phyloP scores from a whole-genome alignment of 2,888 invertebrate species.

The Dyspetes luteomarginatus region DNA sequence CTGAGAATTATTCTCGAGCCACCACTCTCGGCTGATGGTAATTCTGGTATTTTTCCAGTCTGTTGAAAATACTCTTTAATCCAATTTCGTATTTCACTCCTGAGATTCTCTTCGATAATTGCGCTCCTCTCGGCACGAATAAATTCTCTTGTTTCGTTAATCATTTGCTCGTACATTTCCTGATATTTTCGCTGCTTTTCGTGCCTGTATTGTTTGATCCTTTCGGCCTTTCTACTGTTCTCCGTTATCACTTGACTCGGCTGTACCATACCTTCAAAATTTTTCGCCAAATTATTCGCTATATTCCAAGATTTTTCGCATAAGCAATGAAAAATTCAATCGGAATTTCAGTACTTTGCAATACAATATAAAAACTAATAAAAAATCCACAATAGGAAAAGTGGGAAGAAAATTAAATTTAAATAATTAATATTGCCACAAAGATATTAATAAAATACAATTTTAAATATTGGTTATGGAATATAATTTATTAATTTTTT shows the following conservation, averaged over 20 bases:
- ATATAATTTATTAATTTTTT: no score
- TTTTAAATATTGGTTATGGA: no score
- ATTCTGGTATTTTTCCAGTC: slow-evolving; percentile 94
- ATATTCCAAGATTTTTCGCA: no score
- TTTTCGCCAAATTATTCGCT: no score
- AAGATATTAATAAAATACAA: no score
- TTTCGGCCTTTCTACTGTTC: slow-evolving; percentile 77
- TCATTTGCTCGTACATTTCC: slow-evolving; percentile 88
- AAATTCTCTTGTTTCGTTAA: slow-evolving; percentile 86
- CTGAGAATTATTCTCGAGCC: slow-evolving; percentile 94
- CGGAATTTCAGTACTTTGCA: neutral
- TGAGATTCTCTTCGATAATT: slow-evolving; percentile 93
- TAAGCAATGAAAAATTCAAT: neutral
- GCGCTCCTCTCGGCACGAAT: slow-evolving; percentile 89
- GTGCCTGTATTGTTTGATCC: slow-evolving; percentile 75
- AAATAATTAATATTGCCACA: no score
- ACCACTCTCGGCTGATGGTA: slow-evolving; percentile 95
- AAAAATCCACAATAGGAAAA: neutral
- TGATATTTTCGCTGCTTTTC: slow-evolving; percentile 87
- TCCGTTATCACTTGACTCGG: slow-evolving; percentile 79
- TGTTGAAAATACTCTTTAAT: slow-evolving; percentile 92
- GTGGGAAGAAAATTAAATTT: neutral
- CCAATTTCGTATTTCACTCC: slow-evolving; percentile 94
- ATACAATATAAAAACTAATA: neutral
- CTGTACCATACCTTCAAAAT: slow-evolving; percentile 81